These are phyloP conservation scores for Diuraphis noxia DNA, from an alignment of 1,140 invertebrate species.

Conservation along the genomic window DNA sequence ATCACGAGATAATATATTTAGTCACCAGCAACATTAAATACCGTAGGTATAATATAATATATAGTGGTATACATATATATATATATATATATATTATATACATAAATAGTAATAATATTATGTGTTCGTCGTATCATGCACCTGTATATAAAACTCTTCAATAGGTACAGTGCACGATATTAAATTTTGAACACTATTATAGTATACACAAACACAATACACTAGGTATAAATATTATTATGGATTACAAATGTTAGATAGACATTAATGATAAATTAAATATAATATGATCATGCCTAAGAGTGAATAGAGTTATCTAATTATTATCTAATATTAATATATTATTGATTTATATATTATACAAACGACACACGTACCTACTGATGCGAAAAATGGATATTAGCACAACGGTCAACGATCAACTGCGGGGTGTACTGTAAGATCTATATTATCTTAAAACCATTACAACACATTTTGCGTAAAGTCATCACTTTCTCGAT, in stretches of 20 bases:
- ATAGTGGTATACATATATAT: too few species aligned
- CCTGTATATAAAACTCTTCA: background rate
- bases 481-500: too few species aligned
- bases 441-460: background rate
- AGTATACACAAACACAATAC: too few species aligned
- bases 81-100: background rate
- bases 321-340: background rate
- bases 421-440: background rate
- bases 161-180: background rate
- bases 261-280: background rate
- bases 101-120: background rate
- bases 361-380: background rate
- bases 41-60: too few species aligned
- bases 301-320: background rate
- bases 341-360: background rate
- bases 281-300: background rate
- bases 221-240: background rate
- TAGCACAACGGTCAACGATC: background rate
- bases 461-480: background rate
- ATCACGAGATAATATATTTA: background rate
- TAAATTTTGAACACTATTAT: background rate
- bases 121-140: background rate
- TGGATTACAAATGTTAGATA: background rate
- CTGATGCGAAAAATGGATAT: background rate
- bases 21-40: background rate